Evolutionary conservation across 2,888 invertebrate species (phyloP).

Genomic region (Hirtodrosophila duncani): DNA sequence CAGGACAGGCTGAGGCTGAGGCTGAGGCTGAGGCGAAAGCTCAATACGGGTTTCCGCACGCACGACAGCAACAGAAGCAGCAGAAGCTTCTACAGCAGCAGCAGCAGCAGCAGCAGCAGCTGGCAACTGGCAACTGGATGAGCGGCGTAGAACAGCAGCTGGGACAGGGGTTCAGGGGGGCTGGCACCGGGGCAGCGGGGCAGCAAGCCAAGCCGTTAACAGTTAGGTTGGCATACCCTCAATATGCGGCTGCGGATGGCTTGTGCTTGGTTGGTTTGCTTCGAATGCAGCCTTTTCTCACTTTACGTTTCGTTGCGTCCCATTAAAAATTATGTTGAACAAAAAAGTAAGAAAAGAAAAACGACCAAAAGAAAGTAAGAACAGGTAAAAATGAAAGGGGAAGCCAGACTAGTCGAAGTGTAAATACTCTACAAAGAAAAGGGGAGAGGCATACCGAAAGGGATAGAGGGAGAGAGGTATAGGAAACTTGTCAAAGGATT

Average conservation of each 20-base stretch:
- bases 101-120: too few relatives aligned
- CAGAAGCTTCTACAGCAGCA: too few relatives aligned
- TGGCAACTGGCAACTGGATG: too few relatives aligned
- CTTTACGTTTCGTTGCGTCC: slow-evolving; percentile 73
- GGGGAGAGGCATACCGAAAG: neutral
- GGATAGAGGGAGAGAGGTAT: neutral
- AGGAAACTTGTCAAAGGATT: too few relatives aligned
- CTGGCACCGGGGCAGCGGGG: too few relatives aligned
- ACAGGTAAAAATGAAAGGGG: neutral
- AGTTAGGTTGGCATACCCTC: slow-evolving; percentile 52
- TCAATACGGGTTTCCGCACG: too few relatives aligned
- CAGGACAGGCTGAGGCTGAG: too few relatives aligned
- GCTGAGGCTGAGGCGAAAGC: too few relatives aligned
- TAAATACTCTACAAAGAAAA: too few relatives aligned
- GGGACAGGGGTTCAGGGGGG: too few relatives aligned
- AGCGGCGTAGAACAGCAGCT: too few relatives aligned
- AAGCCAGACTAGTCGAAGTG: neutral
- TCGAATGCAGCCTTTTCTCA: slow-evolving; percentile 66
- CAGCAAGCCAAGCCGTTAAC: slow-evolving; percentile 67
- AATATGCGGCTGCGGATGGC: neutral
- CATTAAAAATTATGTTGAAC: slow-evolving; percentile 67
- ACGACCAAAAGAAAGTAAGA: neutral
- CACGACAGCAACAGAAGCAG: slow-evolving; percentile 4
- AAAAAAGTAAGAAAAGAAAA: slow-evolving; percentile 26
- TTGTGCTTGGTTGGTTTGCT: slow-evolving; percentile 13